Base-by-base conservation (phyloP, 2,113 vertebrate species). In the Myrmophylax atrothorax region DNA sequence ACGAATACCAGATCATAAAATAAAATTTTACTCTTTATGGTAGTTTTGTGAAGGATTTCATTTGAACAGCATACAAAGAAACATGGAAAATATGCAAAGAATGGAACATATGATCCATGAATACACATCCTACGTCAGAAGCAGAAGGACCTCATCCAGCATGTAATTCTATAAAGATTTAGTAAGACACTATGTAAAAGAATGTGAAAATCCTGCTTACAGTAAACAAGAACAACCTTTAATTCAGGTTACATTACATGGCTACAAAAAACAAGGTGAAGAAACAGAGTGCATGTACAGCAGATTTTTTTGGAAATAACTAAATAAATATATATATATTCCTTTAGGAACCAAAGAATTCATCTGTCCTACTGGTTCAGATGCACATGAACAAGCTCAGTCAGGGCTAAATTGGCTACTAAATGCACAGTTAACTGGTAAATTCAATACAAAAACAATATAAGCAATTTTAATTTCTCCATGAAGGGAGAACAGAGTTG, bases 41-140 rank as follows among this genome's bases (percentile, higher is more conserved):
- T 59, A 87, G 70, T 91, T 92, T 72, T 25, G 18, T 68, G 52
- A 77, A 67, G 60, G 44, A 91, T 84, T 60, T 86, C 0, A 78
- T 86, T 92, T 84, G 46, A 92, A 76, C 50, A 73, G 49, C 82
- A 50, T 16, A 37, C 63, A 84, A 66, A 69, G 69, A 88, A 88
- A 79, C 66, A 67, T 6, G 83, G 88, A 95, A 96, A 97, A 79
- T 93, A 96, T 93, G 90, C 52, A 55, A 82, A 50, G 62, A 96
- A 96, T 89, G 58, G 89, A 90, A 95, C 73, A 73, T 77, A 86
- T 73, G 85, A 92, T 89, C 62, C 53, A 31, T 79, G 63, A 96
- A 90, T 78, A 92, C 73, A 78, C 58, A 55, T 74, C 29, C 11
- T 85, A 64, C 26, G 23, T 88, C 72, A 94, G 69, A 94, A 91